A percentile compares a stretch with the other conserved stretches of the same genome.
Conservation (phyloP, 1,140 invertebrate species). For the Maconellicoccus hirsutus region DNA sequence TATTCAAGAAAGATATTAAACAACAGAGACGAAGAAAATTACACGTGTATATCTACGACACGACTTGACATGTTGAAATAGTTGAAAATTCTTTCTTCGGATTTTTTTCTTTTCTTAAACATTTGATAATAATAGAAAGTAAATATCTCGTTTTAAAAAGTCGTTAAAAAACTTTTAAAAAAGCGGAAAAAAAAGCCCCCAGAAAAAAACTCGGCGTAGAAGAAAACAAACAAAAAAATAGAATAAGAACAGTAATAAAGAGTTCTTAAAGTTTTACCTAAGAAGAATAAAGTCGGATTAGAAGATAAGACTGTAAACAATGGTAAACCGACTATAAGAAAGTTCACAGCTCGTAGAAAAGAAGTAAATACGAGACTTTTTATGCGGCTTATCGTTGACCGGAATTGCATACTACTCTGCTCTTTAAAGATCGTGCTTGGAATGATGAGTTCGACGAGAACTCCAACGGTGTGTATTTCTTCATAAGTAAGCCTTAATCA, state of each 20-base stretch:
- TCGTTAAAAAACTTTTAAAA: neutral
- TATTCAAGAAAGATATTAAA: no score
- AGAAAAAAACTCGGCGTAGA: neutral
- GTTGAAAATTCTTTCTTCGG: no score
- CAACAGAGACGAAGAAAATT: no score
- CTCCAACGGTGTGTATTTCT: no score
- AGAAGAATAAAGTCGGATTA: slow-evolving; percentile 16
- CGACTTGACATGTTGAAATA: no score
- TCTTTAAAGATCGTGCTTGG: slow-evolving; percentile 13
- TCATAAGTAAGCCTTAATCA: neutral
- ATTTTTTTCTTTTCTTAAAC: neutral
- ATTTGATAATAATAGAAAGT: neutral
- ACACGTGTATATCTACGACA: no score
- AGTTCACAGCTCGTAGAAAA: slow-evolving; percentile 13
- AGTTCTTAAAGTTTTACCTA: slow-evolving; percentile 16
- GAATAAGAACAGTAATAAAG: slow-evolving; percentile 15
- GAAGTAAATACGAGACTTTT: neutral
- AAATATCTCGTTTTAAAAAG: slow-evolving; percentile 5
- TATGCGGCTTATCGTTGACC: neutral
- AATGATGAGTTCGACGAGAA: neutral
- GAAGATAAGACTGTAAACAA: slow-evolving; percentile 16
- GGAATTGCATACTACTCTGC: neutral
- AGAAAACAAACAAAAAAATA: neutral
- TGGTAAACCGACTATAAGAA: slow-evolving; percentile 13
- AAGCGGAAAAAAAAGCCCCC: no score